Conservation (phyloP, 2,888 invertebrate species). For the Agrenia bidenticulata region DNA sequence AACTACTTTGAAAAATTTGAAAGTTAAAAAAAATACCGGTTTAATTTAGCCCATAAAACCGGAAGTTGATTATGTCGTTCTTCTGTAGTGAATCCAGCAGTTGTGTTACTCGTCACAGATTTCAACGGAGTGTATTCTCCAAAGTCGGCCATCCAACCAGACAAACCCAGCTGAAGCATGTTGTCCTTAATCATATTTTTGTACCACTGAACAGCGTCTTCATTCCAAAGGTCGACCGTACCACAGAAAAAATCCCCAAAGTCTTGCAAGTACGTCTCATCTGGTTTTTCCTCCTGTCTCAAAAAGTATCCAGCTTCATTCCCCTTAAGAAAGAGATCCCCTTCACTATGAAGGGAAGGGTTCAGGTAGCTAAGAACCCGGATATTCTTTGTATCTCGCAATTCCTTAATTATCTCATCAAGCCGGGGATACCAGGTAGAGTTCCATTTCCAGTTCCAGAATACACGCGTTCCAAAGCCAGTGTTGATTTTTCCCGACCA, state of each 20-base stretch:
- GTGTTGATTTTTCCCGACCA: conserved; percentile 53
- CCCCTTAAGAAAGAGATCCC: conserved; percentile 48
- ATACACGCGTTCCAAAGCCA: conserved; percentile 51
- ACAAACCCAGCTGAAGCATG: conserved; percentile 47
- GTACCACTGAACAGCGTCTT: conserved; percentile 56
- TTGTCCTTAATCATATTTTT: conserved; percentile 45
- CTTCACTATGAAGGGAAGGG: conserved; percentile 49
- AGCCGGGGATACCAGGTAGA: conserved; percentile 49
- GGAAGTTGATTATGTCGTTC: conserved; percentile 48
- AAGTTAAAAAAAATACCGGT: conserved; percentile 36
- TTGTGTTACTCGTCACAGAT: conserved; percentile 23
- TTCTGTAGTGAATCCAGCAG: conserved; percentile 15
- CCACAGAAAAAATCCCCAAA: conserved; percentile 51
- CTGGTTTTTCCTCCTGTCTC: conserved; percentile 21
- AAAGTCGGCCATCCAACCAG: conserved; percentile 54
- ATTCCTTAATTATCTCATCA: conserved; percentile 40
- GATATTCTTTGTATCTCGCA: conserved; percentile 35
- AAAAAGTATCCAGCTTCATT: conserved; percentile 45
- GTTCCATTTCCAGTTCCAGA: conserved; percentile 54
- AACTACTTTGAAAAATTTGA: too few relatives aligned
- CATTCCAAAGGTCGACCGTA: conserved; percentile 56
- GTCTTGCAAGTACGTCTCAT: conserved; percentile 47
- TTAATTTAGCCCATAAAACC: conserved; percentile 44
- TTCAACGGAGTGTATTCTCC: conserved; percentile 51
- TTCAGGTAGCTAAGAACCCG: conserved; percentile 51